Base-by-base conservation (phyloP, 2,888 invertebrate species). In the Drosophila pullipes region DNA sequence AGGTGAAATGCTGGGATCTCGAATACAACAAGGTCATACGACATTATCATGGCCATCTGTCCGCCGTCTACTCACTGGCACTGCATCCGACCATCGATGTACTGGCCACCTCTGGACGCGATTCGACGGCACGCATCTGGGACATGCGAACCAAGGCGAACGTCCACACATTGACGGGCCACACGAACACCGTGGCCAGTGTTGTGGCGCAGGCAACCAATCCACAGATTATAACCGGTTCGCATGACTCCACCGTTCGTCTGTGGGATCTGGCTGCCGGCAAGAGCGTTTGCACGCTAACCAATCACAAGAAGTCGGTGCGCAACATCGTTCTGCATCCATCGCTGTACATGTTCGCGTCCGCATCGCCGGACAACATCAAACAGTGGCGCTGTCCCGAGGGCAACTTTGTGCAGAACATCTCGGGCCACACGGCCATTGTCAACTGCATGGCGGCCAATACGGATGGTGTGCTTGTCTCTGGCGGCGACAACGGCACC, bases 381-480 rank as follows among this genome's bases (percentile, higher is more conserved):
- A 99, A 99, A 92, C 99, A 99, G 92, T 99, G 99, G 99, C 98
- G 97, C 92, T 99, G 99, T 91, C 99, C 99, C 0, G 98, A 99
- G 87, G 98, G 99, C 3, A 97, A 97, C 92, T 99, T 99, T 92
- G 96, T 99, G 65, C 99, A 99, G 92, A 99, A 99, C 93, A 94
- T 99, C 66, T 96, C 98, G 0, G 99, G 99, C 0, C 99, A 99
- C 93, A 99, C 98, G 93, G 97, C 99, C 0, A 99, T 99, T 80
- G 96, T 99, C 35, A 99, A 99, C 94, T 98, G 99, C 88, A 95
- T 99, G 94, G 98, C 98, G 0, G 96, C 98, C 9, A 99, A 99
- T 94, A 95, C 96, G 0, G 99, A 99, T 90, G 98, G 98, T 0
- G 99, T 99, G 16, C 94, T 99, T 5, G 99, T 99, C 3, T 99